Evolutionary conservation across 2,113 vertebrate species (phyloP), one percentile per base, ranked within the genome.

Genomic region (Dipodomys ordii): DNA sequence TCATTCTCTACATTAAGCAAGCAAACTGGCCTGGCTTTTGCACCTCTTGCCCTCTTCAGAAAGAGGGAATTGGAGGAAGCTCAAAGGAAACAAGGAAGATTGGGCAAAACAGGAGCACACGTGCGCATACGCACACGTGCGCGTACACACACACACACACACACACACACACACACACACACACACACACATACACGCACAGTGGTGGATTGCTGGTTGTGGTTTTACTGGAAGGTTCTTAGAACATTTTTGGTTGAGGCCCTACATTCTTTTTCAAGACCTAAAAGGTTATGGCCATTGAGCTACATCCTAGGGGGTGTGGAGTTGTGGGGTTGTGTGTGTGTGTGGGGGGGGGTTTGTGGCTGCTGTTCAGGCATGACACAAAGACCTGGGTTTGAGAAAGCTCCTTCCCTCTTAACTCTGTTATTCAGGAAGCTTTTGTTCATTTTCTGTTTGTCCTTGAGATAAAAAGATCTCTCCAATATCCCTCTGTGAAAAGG

Each of bases 221-320:
- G 88, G 80, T 83, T 96, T 96, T 83, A 83, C 83, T 92, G 32
- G 60, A 94, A 92, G 92, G 27, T 35, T 92, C 86, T 88, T 74
- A 87, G 87, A 53, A 89, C 65, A 83, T 91, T 28, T 46, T n/a
- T 49, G n/a, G 22, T 62, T 94, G 87, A 88, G 87, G 91, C 87
- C 49, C 53, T 71, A 83, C 91, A 91, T 96, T 96, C 88, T 97
- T 88, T 96, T 91, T 90, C 91, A 92, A 68, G 73, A 69, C 35
- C 64, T 81, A 77, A 91, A 74, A 53, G 84, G 91, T 69, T 76
- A 83, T 94, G 95, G 49, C 67, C 73, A 72, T 46, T 9, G 95
- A 96, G 82, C 92, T 96, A 95, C 92, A 95, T 96, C 92, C 96
- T 96, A 35, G 68, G 27, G 20, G 22, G 62, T 19, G 18, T 64